These are phyloP conservation scores for Aricia agestis DNA, from an alignment of 1,140 invertebrate species.

Conservation along the genomic window DNA sequence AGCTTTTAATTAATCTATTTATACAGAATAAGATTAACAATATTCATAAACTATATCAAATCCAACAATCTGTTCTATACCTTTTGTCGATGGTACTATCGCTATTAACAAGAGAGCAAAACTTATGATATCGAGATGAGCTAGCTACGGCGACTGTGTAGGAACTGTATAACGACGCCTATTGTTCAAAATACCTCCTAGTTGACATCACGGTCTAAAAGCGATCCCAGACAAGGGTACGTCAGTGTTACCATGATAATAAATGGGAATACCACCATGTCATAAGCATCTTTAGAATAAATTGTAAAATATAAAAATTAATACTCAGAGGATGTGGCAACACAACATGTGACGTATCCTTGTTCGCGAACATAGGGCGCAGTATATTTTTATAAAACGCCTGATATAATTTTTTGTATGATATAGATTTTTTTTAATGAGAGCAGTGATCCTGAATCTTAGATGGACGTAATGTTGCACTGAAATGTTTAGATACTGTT, in stretches of 20 bases:
- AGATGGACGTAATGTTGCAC: too few relatives aligned
- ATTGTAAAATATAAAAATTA: too few relatives aligned
- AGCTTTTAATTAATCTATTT: slow-evolving; percentile 76
- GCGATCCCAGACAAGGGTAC: background rate
- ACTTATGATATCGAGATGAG: slow-evolving; percentile 52
- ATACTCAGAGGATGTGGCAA: too few relatives aligned
- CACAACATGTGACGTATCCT: too few relatives aligned
- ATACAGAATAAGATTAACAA: slow-evolving; percentile 76
- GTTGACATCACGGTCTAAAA: slow-evolving; percentile 17
- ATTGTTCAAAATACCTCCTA: slow-evolving; percentile 15
- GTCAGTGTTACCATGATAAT: background rate
- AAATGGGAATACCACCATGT: too few relatives aligned
- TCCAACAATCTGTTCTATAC: slow-evolving; percentile 74
- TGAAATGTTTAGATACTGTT: too few relatives aligned
- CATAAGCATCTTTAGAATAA: too few relatives aligned
- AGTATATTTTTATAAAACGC: too few relatives aligned
- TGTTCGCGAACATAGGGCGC: too few relatives aligned
- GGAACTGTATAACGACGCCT: slow-evolving; percentile 52
- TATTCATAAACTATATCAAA: slow-evolving; percentile 76
- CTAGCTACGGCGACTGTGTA: slow-evolving; percentile 47
- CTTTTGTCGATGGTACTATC: slow-evolving; percentile 67
- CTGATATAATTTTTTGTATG: too few relatives aligned
- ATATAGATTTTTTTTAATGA: too few relatives aligned
- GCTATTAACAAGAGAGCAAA: slow-evolving; percentile 72
- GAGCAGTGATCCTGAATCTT: too few relatives aligned